phyloP scores from a whole-genome alignment of 2,113 vertebrate genomes.

The Lamprologus sp. region DNA sequence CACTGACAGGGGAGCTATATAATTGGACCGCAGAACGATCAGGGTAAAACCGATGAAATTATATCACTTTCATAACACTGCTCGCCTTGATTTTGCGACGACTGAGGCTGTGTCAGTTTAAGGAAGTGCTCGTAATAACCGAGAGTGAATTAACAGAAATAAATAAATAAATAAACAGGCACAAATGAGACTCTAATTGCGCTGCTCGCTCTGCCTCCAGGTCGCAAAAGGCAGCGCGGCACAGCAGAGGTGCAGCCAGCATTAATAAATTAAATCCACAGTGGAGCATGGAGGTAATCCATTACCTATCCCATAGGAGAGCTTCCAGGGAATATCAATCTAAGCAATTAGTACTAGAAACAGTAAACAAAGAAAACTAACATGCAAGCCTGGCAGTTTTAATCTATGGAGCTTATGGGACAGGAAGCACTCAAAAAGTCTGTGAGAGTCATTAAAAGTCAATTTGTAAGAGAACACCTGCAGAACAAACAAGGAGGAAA shows the following conservation, averaged over 20 bases:
- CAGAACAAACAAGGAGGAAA: constrained; percentile 40
- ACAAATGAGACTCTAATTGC: constrained; percentile 54
- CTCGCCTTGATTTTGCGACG: not conserved
- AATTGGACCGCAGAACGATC: constrained; percentile 47
- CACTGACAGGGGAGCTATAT: constrained; percentile 41
- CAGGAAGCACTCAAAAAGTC: constrained; percentile 26
- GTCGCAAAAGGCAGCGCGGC: constrained; percentile 10
- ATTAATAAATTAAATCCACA: constrained; percentile 63
- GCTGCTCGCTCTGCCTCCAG: constrained; percentile 40
- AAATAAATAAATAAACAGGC: constrained; percentile 13
- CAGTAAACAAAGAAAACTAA: constrained; percentile 32
- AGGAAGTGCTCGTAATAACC: constrained; percentile 19
- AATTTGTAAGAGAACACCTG: constrained; percentile 58
- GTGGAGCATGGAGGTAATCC: constrained; percentile 55
- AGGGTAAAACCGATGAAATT: constrained; percentile 43
- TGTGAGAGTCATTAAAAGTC: constrained; percentile 58
- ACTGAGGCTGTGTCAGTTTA: not conserved
- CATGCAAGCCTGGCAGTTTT: constrained; percentile 42
- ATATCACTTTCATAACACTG: constrained; percentile 33
- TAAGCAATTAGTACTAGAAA: constrained; percentile 38
- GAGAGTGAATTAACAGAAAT: constrained; percentile 17
- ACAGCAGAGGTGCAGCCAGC: constrained; percentile 10
- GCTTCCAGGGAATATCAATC: constrained; percentile 56
- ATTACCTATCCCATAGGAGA: constrained; percentile 52
- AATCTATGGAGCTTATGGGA: constrained; percentile 6